These are phyloP conservation scores for Anguilla marmorata DNA, from an alignment of 2,797 vertebrate genomes.

Conservation along the genomic window DNA sequence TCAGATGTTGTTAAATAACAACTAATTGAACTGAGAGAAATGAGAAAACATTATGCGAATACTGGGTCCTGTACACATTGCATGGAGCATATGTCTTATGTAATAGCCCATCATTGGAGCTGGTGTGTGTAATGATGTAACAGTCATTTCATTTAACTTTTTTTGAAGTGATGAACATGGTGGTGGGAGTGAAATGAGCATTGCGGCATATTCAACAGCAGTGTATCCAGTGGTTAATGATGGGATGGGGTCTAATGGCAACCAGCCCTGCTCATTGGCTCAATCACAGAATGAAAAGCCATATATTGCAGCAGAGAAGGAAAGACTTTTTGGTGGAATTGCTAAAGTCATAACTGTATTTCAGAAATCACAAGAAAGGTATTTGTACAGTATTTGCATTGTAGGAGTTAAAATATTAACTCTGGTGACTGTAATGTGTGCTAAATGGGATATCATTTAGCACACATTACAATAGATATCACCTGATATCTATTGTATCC, in stretches of 20 bases:
- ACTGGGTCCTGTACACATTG: background rate
- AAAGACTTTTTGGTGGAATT: background rate
- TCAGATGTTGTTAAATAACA: background rate
- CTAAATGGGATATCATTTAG: background rate
- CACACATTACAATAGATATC: too few relatives aligned
- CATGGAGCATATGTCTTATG: background rate
- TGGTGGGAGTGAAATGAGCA: background rate
- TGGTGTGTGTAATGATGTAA: conserved; percentile 4
- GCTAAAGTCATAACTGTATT: background rate
- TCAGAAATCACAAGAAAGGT: background rate
- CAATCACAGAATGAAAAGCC: background rate
- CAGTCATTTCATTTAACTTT: conserved; percentile 24
- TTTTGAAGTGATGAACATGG: conserved; percentile 11
- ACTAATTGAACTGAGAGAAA: background rate
- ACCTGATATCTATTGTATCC: background rate
- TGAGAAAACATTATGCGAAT: background rate
- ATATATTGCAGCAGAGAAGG: background rate
- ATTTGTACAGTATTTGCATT: background rate
- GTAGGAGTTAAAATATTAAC: background rate
- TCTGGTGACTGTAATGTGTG: background rate
- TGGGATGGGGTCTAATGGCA: background rate
- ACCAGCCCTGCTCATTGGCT: background rate
- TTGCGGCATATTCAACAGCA: background rate
- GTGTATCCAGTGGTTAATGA: background rate
- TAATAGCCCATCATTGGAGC: background rate